These are phyloP conservation scores for Amazona vittata DNA, from an alignment of 2,113 vertebrate genomes.

Conservation along the genomic window DNA sequence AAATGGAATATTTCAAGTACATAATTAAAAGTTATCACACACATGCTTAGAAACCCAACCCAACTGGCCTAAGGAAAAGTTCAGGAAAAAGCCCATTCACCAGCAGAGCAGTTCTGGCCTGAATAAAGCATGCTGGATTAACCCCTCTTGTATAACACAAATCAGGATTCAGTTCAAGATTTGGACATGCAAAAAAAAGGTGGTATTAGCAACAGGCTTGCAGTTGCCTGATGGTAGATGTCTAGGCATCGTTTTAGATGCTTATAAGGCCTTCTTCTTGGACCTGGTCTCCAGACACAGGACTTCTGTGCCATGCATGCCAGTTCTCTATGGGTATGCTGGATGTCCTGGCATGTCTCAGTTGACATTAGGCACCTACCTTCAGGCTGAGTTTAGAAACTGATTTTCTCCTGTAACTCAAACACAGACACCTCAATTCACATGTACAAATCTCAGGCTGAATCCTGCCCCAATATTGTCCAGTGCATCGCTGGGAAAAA, in stretches of 20 bases:
- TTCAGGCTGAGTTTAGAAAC: neutral
- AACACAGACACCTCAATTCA: neutral
- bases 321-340: neutral
- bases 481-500: neutral
- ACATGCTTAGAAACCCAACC: neutral
- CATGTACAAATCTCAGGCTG: neutral
- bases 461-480: neutral
- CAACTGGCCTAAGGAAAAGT: neutral
- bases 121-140: neutral
- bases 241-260: neutral
- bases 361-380: neutral
- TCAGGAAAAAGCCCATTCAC: neutral
- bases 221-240: neutral
- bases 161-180: neutral
- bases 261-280: neutral
- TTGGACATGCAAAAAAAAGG: neutral
- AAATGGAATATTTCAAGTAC: neutral
- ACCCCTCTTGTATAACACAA: neutral
- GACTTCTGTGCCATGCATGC: neutral
- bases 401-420: neutral
- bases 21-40: fast-evolving
- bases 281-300: neutral
- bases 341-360: neutral
- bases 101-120: neutral
- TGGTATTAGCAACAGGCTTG: neutral